Evolutionary conservation across 2,888 invertebrate species (phyloP), one percentile per base, ranked within the genome.

Genomic region (Mesodorylaimus sp.): DNA sequence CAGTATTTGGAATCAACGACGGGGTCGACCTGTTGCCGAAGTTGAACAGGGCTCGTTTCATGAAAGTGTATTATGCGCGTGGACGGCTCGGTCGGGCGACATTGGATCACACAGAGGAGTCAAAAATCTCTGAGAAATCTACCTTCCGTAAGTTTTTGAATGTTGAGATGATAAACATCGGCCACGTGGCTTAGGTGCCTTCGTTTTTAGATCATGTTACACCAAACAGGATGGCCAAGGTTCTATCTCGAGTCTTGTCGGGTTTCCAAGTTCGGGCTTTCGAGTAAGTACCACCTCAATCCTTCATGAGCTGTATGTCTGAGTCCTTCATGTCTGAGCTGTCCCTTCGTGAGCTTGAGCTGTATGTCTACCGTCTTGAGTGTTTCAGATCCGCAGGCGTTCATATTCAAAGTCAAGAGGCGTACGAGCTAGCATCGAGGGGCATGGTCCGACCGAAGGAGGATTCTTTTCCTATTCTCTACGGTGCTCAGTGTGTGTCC

Each of bases 371-470:
- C n/a, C n/a, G n/a, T n/a, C n/a, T n/a, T n/a, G n/a, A n/a, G 10
- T 47, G 5, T 48, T 48, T 29, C 27, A 49, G 37, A 19, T n/a
- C 23, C 27, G 27, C 45, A 57, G 86, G 86, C 19, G 76, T 89
- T 0, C 78, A 83, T 63, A 74, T 82, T 53, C 78, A 83, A 58
- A 83, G 83, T 29, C 83, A 93, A 68, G 76, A 79, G 29, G 85
- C 86, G 16, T 93, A 83, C 67, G 85, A 91, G 48, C 62, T 91
- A 51, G 88, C 88, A 7, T 72, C 76, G 1, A 71, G 79, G 66
- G 91, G 93, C 0, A 73, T 79, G 0, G 74, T 89, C 3, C 73
- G 88, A 51, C 88, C 91, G 0, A 70, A 71, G 0, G 68, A 75
- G 5, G 74, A 71, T 39, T 77, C 78, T 53, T 70, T 79, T 25